These are phyloP conservation scores for Dinoponera quadriceps DNA, from an alignment of 1,140 invertebrate genomes.

Conservation along the genomic window DNA sequence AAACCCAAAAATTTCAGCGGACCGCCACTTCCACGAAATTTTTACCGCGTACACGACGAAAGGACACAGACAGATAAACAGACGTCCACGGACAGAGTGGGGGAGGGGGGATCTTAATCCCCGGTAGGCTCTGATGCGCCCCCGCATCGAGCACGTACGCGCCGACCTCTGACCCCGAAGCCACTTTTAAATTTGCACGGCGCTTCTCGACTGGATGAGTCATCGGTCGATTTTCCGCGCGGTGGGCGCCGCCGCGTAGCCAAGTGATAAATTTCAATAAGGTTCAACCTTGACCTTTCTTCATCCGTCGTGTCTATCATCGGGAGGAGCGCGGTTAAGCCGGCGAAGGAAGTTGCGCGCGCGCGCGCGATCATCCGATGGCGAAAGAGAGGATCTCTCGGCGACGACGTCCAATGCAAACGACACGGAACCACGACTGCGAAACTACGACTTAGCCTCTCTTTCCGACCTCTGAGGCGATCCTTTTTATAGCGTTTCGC, in stretches of 20 bases:
- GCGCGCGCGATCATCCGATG: too few species aligned
- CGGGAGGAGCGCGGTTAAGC: background rate
- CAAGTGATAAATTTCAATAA: constrained; percentile 65
- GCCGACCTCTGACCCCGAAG: background rate
- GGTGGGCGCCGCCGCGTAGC: background rate
- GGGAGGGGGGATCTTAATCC: too few species aligned
- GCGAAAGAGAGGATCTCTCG: constrained; percentile 47
- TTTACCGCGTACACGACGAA: too few species aligned
- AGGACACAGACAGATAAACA: too few species aligned
- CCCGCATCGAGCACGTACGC: background rate
- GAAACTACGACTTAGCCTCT: constrained; percentile 4
- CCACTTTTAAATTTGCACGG: constrained; percentile 28
- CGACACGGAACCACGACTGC: constrained; percentile 7
- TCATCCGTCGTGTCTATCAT: constrained; percentile 58
- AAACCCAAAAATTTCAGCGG: too few species aligned
- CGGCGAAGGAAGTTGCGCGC: constrained; percentile 46
- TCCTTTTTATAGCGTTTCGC: background rate
- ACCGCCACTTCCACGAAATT: too few species aligned
- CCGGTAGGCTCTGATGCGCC: too few species aligned
- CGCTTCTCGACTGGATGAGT: constrained; percentile 53
- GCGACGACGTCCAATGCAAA: constrained; percentile 39
- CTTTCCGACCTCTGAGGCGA: background rate
- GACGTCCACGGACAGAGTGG: too few species aligned
- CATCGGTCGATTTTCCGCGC: constrained; percentile 59
- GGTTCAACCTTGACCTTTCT: constrained; percentile 67